Percentiles rank a stretch among this genome's conserved stretches.
phyloP scores from a whole-genome alignment of 2,888 invertebrate genomes.

The Chesias legatella region DNA sequence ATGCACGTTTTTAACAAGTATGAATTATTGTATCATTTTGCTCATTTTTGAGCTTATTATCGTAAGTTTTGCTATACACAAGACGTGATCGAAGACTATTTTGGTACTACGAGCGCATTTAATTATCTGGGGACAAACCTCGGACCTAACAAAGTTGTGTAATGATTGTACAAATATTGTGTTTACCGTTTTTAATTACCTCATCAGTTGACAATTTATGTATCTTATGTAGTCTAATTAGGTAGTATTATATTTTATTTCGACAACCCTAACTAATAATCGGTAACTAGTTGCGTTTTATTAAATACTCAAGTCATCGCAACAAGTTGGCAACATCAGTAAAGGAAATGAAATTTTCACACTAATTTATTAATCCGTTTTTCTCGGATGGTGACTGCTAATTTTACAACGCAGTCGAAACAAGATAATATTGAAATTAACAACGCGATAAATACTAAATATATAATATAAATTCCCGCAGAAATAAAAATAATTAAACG shows the following conservation, averaged over 20 bases:
- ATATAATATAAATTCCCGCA: no score
- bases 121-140: not conserved
- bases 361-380: no score
- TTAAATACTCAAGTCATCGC: no score
- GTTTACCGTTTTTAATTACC: conserved; percentile 49
- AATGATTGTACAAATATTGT: conserved; percentile 52
- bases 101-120: no score
- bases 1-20: not conserved
- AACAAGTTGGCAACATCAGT: no score
- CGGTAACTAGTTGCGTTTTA: no score
- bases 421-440: no score
- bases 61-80: conserved; percentile 26
- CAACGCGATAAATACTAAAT: no score
- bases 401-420: no score
- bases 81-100: conserved; percentile 5
- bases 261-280: conserved; percentile 12
- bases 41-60: conserved; percentile 30
- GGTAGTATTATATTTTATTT: conserved; percentile 11
- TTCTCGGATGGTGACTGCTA: no score
- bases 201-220: conserved; percentile 37
- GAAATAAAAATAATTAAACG: no score
- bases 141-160: conserved; percentile 36
- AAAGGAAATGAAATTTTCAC: no score
- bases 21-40: conserved; percentile 17
- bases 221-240: conserved; percentile 26